phyloP scores from a whole-genome alignment of 1,140 invertebrate genomes.

The Hirudo medicinalis region DNA sequence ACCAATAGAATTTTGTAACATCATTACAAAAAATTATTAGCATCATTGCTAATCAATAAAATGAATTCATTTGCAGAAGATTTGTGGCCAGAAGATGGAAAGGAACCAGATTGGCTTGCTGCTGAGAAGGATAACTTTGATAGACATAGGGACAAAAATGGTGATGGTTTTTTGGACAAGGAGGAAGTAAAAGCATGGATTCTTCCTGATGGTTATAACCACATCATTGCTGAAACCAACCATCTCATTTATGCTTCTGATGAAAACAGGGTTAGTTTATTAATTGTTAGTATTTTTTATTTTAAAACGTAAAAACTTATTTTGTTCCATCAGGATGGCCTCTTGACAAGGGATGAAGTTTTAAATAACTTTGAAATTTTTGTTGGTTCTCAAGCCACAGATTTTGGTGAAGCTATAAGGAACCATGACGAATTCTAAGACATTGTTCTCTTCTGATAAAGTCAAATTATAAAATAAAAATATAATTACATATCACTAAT shows the following conservation, averaged over 20 bases:
- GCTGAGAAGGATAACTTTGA: conserved; percentile 76
- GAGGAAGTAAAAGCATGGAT: conserved; percentile 83
- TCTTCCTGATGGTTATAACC: conserved; percentile 86
- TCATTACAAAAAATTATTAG: not conserved
- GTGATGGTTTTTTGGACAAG: conserved; percentile 74
- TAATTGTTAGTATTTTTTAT: not conserved
- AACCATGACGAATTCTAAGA: conserved; percentile 60
- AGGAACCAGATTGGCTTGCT: conserved; percentile 92
- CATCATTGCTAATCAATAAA: not conserved
- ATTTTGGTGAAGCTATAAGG: conserved; percentile 87
- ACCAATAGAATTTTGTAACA: not conserved
- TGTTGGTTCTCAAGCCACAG: conserved; percentile 93
- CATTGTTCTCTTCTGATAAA: not conserved
- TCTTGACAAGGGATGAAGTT: conserved; percentile 79
- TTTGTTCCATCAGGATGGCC: conserved; percentile 53
- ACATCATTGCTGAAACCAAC: conserved; percentile 82
- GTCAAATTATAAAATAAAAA: too few species aligned
- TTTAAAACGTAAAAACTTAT: not conserved
- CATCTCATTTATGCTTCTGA: conserved; percentile 91
- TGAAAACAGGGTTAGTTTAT: conserved; percentile 50
- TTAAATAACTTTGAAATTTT: conserved; percentile 91
- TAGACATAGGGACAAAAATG: conserved; percentile 63
- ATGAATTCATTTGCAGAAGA: conserved; percentile 48
- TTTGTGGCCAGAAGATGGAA: conserved; percentile 56
- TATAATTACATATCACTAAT: too few species aligned